phyloP scores from a whole-genome alignment of 2,888 invertebrate species.

The Ashinkailepas kermadecensis region DNA sequence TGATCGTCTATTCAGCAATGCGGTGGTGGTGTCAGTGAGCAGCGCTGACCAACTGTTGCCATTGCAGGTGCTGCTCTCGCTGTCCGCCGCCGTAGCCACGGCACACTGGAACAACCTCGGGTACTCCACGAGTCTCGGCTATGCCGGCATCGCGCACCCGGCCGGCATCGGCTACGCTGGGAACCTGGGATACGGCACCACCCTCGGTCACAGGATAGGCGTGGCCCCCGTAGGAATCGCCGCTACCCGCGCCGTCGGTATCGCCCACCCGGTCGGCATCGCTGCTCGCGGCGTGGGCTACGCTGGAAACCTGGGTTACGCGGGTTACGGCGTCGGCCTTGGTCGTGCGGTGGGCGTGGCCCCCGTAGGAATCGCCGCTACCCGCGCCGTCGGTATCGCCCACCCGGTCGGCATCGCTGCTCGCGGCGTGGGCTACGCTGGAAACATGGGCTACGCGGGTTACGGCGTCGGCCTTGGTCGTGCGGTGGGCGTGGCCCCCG shows the following conservation, averaged over 20 bases:
- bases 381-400: not conserved
- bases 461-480: too few relatives aligned
- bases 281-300: constrained; percentile 4
- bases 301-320: too few relatives aligned
- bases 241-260: not conserved
- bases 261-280: not conserved
- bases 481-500: not conserved
- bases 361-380: not conserved
- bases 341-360: too few relatives aligned
- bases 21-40: too few relatives aligned
- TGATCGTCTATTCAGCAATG: too few relatives aligned
- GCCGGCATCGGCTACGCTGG: not conserved
- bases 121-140: too few relatives aligned
- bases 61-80: not conserved
- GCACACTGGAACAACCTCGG: not conserved
- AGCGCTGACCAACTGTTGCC: too few relatives aligned
- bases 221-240: not conserved
- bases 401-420: not conserved
- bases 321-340: too few relatives aligned
- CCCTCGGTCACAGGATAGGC: too few relatives aligned
- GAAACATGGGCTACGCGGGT: too few relatives aligned
- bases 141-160: not conserved
- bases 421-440: constrained; percentile 3
- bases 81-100: not conserved
- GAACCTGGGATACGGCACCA: too few relatives aligned